Conservation (phyloP, 2,113 vertebrate species). For the Cyprinodon tularosa region DNA sequence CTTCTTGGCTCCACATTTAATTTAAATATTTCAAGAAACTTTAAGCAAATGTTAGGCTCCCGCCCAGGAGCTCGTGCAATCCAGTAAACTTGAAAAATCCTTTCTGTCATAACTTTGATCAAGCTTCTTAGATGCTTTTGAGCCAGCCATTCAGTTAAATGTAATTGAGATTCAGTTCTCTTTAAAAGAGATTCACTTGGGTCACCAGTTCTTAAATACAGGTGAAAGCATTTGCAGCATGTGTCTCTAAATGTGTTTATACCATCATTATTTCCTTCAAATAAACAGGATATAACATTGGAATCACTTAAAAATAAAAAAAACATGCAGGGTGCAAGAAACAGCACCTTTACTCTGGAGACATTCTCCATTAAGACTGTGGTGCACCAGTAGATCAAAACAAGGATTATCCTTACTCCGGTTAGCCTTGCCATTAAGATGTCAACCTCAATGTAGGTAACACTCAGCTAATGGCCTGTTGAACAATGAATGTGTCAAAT, state of each 20-base stretch:
- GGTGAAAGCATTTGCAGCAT: constrained; percentile 1
- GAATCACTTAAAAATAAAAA: constrained; percentile 24
- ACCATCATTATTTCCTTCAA: constrained; percentile 27
- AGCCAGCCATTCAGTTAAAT: constrained; percentile 23
- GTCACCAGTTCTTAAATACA: constrained; percentile 12
- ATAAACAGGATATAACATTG: constrained; percentile 15
- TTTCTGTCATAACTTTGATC: constrained; percentile 9
- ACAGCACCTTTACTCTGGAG: constrained; percentile 55
- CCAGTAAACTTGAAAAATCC: constrained; percentile 9
- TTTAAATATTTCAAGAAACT: constrained; percentile 28
- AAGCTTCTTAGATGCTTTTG: constrained; percentile 11
- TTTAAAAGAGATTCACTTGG: constrained; percentile 31
- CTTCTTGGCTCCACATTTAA: constrained; percentile 1
- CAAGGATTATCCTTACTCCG: constrained; percentile 60
- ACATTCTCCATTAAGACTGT: constrained; percentile 62
- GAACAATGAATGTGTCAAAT: constrained; percentile 36
- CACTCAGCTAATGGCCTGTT: constrained; percentile 6
- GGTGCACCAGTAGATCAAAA: constrained; percentile 56
- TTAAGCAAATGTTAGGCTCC: constrained; percentile 9
- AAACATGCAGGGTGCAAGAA: constrained; percentile 25
- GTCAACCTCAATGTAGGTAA: constrained; percentile 31
- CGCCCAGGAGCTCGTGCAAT: neutral
- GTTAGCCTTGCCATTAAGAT: constrained; percentile 17
- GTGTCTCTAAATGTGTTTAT: constrained; percentile 5
- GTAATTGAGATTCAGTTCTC: constrained; percentile 2